Conservation (phyloP, 1,140 invertebrate species). For the Danaus melanippus region DNA sequence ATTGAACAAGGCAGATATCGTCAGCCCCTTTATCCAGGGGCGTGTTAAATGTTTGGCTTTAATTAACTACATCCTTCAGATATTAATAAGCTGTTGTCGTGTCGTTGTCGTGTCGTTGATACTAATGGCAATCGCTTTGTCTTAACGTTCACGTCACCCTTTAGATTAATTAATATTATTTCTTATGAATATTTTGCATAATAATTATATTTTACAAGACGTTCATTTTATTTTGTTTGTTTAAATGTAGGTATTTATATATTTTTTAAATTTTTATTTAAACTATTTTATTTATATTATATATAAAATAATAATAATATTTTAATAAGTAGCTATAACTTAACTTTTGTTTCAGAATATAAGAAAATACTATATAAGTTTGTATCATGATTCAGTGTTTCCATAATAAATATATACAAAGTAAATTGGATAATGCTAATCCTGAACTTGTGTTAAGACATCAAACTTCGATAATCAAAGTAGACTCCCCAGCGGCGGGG, state of each 20-base stretch:
- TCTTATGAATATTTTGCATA: conserved; percentile 8
- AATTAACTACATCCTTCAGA: conserved; percentile 45
- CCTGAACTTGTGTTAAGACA: conserved; percentile 39
- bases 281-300: too few species aligned
- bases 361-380: too few species aligned
- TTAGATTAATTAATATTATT: conserved; percentile 14
- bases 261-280: too few species aligned
- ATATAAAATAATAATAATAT: too few species aligned
- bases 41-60: conserved; percentile 57
- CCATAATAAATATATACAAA: background rate
- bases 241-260: too few species aligned
- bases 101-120: conserved; percentile 44
- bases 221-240: too few species aligned
- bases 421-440: conserved; percentile 61
- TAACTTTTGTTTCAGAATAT: too few species aligned
- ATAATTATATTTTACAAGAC: conserved; percentile 1
- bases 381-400: too few species aligned
- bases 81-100: conserved; percentile 19
- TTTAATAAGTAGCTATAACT: too few species aligned
- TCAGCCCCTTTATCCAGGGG: conserved; percentile 19
- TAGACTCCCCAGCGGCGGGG: conserved; percentile 23
- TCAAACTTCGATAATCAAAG: conserved; percentile 65
- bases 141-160: conserved; percentile 29
- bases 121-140: conserved; percentile 47
- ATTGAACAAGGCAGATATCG: conserved; percentile 18